Conservation (phyloP, 1,140 invertebrate genomes). For the Hyphantria cunea region DNA sequence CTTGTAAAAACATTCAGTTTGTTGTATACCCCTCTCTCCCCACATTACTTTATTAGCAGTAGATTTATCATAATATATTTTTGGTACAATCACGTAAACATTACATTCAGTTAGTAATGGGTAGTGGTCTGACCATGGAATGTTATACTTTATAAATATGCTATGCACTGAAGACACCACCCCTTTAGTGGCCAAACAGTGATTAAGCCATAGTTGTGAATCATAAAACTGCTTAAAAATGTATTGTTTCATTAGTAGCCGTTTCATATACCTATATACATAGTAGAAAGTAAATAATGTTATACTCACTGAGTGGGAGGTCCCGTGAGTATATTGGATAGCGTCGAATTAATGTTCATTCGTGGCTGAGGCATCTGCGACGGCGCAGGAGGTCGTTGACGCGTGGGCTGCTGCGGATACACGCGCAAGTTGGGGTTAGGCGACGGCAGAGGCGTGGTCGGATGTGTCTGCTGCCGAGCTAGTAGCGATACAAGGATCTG, state of each 20-base stretch:
- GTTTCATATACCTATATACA: too few relatives aligned
- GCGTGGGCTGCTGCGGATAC: conserved; percentile 50
- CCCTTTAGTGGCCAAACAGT: not conserved
- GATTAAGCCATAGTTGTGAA: not conserved
- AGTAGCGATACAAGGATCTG: conserved; percentile 92
- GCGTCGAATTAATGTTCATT: conserved; percentile 46
- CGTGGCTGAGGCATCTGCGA: conserved; percentile 35
- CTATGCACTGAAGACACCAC: not conserved
- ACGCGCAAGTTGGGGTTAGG: conserved; percentile 63
- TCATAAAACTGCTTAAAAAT: too few relatives aligned
- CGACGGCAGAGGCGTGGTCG: conserved; percentile 79
- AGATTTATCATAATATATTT: not conserved
- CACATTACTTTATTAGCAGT: not conserved
- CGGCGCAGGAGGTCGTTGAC: conserved; percentile 33
- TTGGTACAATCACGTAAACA: not conserved
- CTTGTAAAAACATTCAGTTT: too few relatives aligned
- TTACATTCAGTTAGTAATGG: not conserved
- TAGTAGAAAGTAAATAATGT: too few relatives aligned
- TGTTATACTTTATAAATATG: not conserved
- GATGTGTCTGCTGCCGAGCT: conserved; percentile 89
- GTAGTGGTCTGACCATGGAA: conserved; percentile 6
- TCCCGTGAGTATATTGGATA: conserved; percentile 63
- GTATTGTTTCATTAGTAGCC: too few relatives aligned
- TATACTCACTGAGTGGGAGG: conserved; percentile 57
- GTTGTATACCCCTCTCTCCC: conserved; percentile 1